These are phyloP conservation scores for Aphidoletes aphidimyza DNA, from an alignment of 2,888 invertebrate species.

Conservation along the genomic window DNA sequence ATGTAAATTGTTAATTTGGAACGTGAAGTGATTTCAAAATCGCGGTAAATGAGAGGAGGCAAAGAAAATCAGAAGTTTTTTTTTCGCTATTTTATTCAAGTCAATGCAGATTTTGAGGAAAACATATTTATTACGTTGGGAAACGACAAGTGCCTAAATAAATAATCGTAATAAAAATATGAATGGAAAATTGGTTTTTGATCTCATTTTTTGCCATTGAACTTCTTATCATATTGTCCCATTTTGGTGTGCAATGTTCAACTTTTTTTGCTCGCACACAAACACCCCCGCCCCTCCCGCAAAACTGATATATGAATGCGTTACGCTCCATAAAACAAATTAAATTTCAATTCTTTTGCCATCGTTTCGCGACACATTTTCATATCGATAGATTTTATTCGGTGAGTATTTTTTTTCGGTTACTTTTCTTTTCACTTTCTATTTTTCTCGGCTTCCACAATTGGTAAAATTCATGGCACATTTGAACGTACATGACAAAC, in stretches of 20 bases:
- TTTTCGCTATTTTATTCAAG: no score
- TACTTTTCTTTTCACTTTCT: no score
- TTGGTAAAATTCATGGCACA: no score
- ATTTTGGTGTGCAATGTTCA: background rate
- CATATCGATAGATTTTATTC: background rate
- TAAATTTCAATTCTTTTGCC: background rate
- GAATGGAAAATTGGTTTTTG: constrained; percentile 40
- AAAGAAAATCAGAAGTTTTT: no score
- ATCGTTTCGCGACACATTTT: background rate
- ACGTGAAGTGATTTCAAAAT: background rate
- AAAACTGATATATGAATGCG: background rate
- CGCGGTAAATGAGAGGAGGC: background rate
- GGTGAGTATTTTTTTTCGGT: no score
- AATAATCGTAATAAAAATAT: constrained; percentile 39
- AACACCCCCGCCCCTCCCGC: no score
- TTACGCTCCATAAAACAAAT: constrained; percentile 35
- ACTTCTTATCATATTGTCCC: constrained; percentile 12
- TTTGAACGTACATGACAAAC: background rate
- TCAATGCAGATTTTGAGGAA: no score
- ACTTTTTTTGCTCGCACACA: no score
- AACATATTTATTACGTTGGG: background rate
- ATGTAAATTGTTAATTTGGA: constrained; percentile 37
- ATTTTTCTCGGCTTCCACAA: no score
- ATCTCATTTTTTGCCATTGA: constrained; percentile 36
- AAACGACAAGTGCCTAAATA: background rate